Conservation (phyloP, 2,888 invertebrate species). For the Rosalia funebris region DNA sequence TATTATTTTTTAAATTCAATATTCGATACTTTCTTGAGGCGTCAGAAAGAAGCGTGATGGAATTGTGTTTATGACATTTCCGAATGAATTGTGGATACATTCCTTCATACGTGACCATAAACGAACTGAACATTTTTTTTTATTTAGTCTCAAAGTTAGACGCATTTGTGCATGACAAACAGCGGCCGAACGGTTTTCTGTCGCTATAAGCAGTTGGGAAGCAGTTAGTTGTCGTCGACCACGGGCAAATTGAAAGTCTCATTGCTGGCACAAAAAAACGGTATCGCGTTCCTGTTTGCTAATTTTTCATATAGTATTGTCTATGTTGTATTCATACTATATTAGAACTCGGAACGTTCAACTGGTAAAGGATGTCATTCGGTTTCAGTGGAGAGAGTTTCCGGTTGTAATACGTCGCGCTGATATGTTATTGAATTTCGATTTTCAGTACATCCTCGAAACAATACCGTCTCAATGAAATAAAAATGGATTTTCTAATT, state of each 20-base stretch:
- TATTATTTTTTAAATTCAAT: too few species aligned
- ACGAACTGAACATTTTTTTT: too few species aligned
- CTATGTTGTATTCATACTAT: constrained; percentile 13
- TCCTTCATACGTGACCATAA: too few species aligned
- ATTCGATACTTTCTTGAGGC: too few species aligned
- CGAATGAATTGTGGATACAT: too few species aligned
- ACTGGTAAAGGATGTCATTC: constrained; percentile 6
- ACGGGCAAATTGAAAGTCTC: background rate
- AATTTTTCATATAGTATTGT: constrained; percentile 2
- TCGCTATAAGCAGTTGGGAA: background rate
- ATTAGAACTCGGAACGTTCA: background rate
- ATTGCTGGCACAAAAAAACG: background rate
- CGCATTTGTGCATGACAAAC: background rate
- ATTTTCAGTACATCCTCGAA: too few species aligned
- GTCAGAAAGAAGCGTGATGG: too few species aligned
- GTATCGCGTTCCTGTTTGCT: constrained; percentile 2
- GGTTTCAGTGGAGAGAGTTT: background rate
- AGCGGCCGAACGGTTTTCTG: background rate
- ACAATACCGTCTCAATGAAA: too few species aligned
- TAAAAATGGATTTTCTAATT: too few species aligned
- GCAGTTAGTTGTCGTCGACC: background rate
- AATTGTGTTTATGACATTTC: too few species aligned
- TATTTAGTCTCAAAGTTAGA: background rate
- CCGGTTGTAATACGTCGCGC: constrained; percentile 1
- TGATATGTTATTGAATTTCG: too few species aligned